Base-by-base conservation (phyloP, 23 tunicate genomes). In the Oikopleura albicans region DNA sequence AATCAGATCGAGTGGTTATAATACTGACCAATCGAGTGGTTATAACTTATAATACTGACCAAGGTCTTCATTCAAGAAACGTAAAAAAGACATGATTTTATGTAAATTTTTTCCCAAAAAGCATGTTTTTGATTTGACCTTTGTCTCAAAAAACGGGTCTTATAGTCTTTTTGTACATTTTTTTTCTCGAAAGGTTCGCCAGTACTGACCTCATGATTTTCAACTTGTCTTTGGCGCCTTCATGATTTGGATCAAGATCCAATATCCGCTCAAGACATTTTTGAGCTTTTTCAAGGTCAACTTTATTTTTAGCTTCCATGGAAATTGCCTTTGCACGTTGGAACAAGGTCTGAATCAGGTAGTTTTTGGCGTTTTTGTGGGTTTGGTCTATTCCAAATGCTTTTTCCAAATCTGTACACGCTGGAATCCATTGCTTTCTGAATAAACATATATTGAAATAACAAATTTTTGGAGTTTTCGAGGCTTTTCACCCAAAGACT, bases 311-410 rank as follows among this genome's bases (percentile, higher is more conserved):
- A 0, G 83, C 84, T 37, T 87, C 85, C 0, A 57, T 39, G 79
- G 84, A 89, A 79, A 95, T 88, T 36, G 66, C 85, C 59, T 95
- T 91, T 22, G 92, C 96, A 83, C 91, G 83, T 66, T 91, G 88
- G 41, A 95, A 35, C 40, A 95, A 85, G 39, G 86, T 89, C 66
- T 88, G 88, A 39, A 91, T 66, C 39, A 95, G 76, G 84, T 91
- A 91, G 40, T 76, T 84, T 66, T 88, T 88, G n/a, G 99, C 99
- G 84, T 91, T 95, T 87, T 88, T 87, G 49, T 95, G 91, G 0
- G 38, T 39, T 4, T 84, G 84, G 27, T 95, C 91, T 2, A 86
- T 39, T 41, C 85, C 84, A 16, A 91, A 56, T 0, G 99, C 99
- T 27, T 40, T 49, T 86, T 90, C 96, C 83, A 95, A 88, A 83